Conservation (phyloP, 2,797 vertebrate species). For the Poeciliopsis gracilis region DNA sequence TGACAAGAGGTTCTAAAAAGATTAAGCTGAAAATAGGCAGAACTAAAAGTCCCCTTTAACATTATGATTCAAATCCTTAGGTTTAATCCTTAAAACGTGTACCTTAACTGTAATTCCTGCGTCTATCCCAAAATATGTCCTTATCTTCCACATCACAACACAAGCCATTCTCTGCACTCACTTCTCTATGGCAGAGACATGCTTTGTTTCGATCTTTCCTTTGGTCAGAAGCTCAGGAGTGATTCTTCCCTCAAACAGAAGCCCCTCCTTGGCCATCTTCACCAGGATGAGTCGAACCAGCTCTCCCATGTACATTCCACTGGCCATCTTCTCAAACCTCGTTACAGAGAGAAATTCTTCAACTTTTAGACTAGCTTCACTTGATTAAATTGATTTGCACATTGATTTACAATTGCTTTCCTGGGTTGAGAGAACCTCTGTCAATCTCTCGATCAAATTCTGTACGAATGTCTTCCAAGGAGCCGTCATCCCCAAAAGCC, state of each 20-base stretch:
- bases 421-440: conserved; percentile 90
- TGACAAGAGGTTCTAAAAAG: no score
- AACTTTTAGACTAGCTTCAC: neutral
- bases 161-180: conserved; percentile 69
- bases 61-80: neutral
- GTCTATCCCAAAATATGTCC: neutral
- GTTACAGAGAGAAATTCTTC: conserved; percentile 1
- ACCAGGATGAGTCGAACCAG: conserved; percentile 97
- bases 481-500: conserved; percentile 90
- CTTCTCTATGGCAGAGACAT: conserved; percentile 96
- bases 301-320: conserved; percentile 97
- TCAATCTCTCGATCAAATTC: conserved; percentile 94
- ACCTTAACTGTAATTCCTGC: neutral
- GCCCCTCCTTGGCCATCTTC: conserved; percentile 98
- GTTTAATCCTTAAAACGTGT: neutral
- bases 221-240: conserved; percentile 96
- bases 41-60: neutral
- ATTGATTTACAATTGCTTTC: conserved; percentile 89
- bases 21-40: no score
- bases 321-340: conserved; percentile 99
- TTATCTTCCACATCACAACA: neutral
- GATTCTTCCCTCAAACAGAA: conserved; percentile 95
- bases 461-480: conserved; percentile 88
- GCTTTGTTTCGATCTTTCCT: conserved; percentile 94
- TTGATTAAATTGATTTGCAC: neutral